Base-by-base conservation (phyloP, 2,113 vertebrate species). In the Xyrauchen texanus region DNA sequence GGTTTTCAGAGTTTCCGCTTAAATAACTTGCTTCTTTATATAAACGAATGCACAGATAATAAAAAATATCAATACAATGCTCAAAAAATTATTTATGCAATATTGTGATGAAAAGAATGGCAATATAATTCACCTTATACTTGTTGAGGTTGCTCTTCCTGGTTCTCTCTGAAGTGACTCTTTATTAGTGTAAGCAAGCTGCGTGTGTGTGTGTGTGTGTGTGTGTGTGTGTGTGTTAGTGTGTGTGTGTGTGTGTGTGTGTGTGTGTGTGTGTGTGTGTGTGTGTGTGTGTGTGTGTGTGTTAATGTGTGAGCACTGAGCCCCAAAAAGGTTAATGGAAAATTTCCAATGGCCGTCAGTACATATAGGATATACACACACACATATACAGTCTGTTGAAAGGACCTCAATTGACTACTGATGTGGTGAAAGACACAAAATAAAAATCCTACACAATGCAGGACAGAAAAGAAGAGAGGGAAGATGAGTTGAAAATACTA, bases 241-340 rank as follows among this genome's bases (percentile, higher is more conserved):
- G 57, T 60, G 44, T 70, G 76, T 79, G 76, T 15, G 34, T 13
- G 12, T 7, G 9, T 6, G 7, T 21, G 11, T 5, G 53, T 12
- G 53, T 12, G 47, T 7, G 66, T 74, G 4, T 49, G 4, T 4
- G 68, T 13, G 62, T 11, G 12, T 66, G 74, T 77, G 80, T n/a
- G 65, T 12, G 53, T 12, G 47, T 7, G 66, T 74, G 4, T 49
- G 4, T 4, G 68, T 13, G 62, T 11, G 12, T 66, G 74, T 77
- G 78, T n/a, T 44, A 8, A 68, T 79, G 74, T 47, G 7, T 53
- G 8, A 45, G 9, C 49, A 57, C n/a, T 68, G 67, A 79, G 75
- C 67, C 11, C 60, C 78, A 80, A 85, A 83, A 84, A 86, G 86
- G 86, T 90, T 88, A 88, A 88, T 92, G 81, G 84, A 88, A 88